These are phyloP conservation scores for Oscarella lobularis DNA, from an alignment of 37 sponge, comb jelly and placozoan genomes.

Conservation along the genomic window DNA sequence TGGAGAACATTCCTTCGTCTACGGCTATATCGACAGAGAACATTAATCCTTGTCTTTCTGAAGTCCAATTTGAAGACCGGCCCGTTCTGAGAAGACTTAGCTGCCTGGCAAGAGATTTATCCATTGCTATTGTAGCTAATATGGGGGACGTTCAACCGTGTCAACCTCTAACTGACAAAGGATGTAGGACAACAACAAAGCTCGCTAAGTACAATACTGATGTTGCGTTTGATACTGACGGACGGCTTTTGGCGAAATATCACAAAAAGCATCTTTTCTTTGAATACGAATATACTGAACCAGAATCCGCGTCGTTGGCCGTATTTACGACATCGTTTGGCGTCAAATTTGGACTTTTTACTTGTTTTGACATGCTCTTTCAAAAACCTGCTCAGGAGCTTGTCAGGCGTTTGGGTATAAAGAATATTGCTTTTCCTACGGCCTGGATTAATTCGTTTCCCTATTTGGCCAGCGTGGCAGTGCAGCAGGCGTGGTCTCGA, in stretches of 20 bases:
- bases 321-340: conserved; percentile 37
- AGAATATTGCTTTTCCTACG: conserved; percentile 40
- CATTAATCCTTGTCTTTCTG: conserved; percentile 23
- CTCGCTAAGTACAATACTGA: conserved; percentile 27
- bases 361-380: conserved; percentile 53
- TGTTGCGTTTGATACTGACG: conserved; percentile 43
- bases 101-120: conserved; percentile 21
- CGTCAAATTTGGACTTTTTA: conserved; percentile 47
- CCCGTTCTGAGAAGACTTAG: conserved; percentile 21
- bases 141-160: conserved; percentile 20
- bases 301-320: neutral
- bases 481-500: conserved; percentile 45
- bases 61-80: neutral
- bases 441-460: conserved; percentile 39
- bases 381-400: conserved; percentile 14
- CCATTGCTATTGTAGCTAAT: conserved; percentile 22
- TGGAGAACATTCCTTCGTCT: conserved; percentile 26
- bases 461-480: conserved; percentile 5
- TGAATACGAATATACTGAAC: neutral
- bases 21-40: neutral
- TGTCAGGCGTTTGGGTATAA: conserved; percentile 13
- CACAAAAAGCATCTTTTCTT: conserved; percentile 41
- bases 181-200: neutral
- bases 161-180: neutral
- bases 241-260: conserved; percentile 37